A percentile compares a stretch with the other conserved stretches of the same genome.
phyloP scores from a whole-genome alignment of 2,888 invertebrate genomes.

The Colletes collaris region DNA sequence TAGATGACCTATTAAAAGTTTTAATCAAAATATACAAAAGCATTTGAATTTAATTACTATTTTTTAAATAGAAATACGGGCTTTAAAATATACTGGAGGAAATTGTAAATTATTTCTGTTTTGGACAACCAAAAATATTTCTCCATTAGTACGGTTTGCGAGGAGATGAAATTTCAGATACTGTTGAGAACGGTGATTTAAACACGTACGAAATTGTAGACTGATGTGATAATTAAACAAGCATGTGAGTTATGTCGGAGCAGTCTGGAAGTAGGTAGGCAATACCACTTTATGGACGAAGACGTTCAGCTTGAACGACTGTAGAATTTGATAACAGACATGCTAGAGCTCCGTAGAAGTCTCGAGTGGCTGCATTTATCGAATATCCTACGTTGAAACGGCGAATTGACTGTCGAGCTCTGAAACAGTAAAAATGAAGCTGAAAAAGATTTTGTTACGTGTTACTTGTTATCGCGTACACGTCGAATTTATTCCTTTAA shows the following conservation, averaged over 20 bases:
- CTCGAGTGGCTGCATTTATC: conserved; percentile 42
- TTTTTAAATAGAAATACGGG: too few species aligned
- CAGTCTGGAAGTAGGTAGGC: conserved; percentile 18
- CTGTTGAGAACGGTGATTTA: too few species aligned
- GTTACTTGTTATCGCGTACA: not conserved
- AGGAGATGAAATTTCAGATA: too few species aligned
- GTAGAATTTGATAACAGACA: conserved; percentile 58
- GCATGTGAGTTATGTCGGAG: conserved; percentile 30
- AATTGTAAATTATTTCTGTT: too few species aligned
- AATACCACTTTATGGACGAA: conserved; percentile 35
- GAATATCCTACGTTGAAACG: conserved; percentile 40
- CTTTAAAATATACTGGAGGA: too few species aligned
- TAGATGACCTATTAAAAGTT: too few species aligned
- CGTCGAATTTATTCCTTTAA: not conserved
- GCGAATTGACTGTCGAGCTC: conserved; percentile 23
- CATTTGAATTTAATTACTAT: too few species aligned
- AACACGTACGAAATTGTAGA: too few species aligned
- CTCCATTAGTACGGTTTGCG: too few species aligned
- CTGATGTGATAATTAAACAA: conserved; percentile 16
- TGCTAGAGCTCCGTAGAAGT: conserved; percentile 30
- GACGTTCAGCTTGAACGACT: conserved; percentile 51
- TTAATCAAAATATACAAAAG: too few species aligned
- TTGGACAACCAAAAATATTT: too few species aligned
- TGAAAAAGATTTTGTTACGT: not conserved
- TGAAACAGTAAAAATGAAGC: conserved; percentile 24